Evolutionary conservation across 1,140 invertebrate genomes (phyloP).

Genomic region (Anagrus nilaparvatae): DNA sequence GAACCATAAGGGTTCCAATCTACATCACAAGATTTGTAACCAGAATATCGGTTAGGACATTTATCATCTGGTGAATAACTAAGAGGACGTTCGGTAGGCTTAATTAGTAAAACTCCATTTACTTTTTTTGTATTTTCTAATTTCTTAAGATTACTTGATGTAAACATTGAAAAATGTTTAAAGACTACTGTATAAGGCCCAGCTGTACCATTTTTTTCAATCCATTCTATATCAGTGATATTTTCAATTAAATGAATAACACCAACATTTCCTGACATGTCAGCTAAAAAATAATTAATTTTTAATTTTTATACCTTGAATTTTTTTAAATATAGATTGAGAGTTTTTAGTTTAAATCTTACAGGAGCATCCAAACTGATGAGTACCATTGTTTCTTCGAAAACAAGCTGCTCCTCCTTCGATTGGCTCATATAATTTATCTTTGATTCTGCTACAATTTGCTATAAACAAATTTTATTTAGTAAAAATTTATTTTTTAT

Average conservation of each 20-base stretch:
- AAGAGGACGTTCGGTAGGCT: slow-evolving; percentile 25
- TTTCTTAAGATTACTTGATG: slow-evolving; percentile 39
- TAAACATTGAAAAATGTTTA: slow-evolving; percentile 49
- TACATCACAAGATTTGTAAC: slow-evolving; percentile 38
- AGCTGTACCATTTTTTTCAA: slow-evolving; percentile 56
- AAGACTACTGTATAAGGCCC: slow-evolving; percentile 63
- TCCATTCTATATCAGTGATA: slow-evolving; percentile 57
- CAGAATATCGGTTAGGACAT: slow-evolving; percentile 75
- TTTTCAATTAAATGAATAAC: slow-evolving; percentile 64
- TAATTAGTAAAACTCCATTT: slow-evolving; percentile 48
- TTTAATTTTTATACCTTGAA: background rate
- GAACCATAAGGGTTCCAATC: slow-evolving; percentile 75
- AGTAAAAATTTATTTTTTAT: too few relatives aligned
- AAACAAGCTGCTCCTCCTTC: slow-evolving; percentile 68
- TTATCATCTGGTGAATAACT: slow-evolving; percentile 62
- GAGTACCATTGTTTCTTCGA: slow-evolving; percentile 79
- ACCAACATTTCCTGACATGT: slow-evolving; percentile 67
- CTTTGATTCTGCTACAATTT: slow-evolving; percentile 57
- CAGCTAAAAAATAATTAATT: slow-evolving; percentile 40
- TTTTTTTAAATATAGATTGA: too few relatives aligned
- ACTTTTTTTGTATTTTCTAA: slow-evolving; percentile 45
- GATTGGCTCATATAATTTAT: slow-evolving; percentile 73
- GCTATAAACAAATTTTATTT: too few relatives aligned
- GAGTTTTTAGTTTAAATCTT: slow-evolving; percentile 39
- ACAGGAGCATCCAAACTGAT: slow-evolving; percentile 88